These are phyloP conservation scores for Athrips mouffetella DNA, from an alignment of 2,888 invertebrate species.

Conservation along the genomic window DNA sequence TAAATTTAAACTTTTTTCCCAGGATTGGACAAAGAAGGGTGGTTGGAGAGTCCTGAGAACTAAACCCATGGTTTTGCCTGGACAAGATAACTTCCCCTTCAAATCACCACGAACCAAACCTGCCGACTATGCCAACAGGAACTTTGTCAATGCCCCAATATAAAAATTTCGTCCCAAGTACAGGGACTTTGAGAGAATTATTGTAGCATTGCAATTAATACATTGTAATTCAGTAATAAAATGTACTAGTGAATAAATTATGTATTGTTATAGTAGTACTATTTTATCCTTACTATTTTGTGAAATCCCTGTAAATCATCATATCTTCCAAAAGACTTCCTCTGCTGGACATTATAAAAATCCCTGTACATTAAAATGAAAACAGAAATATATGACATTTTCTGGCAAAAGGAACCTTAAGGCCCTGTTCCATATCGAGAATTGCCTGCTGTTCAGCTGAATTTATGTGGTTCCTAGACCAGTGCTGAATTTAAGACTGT, in stretches of 20 bases:
- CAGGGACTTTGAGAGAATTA: not conserved
- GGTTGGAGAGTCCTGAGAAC: conserved; percentile 83
- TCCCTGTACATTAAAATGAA: no score
- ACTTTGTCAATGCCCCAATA: conserved; percentile 82
- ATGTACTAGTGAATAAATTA: conserved; percentile 7
- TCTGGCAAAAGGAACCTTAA: no score
- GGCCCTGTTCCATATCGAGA: no score
- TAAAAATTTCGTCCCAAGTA: no score
- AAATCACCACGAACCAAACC: conserved; percentile 76
- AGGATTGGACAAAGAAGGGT: conserved; percentile 88
- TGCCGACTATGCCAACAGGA: conserved; percentile 83
- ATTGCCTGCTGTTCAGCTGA: no score
- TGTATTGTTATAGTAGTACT: not conserved
- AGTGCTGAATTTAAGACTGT: no score
- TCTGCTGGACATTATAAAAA: no score
- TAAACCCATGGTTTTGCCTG: conserved; percentile 79
- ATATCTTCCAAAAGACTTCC: no score
- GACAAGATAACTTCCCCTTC: conserved; percentile 84
- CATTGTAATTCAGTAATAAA: conserved; percentile 10
- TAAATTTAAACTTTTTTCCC: conserved; percentile 21
- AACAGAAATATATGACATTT: no score
- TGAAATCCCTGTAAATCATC: no score
- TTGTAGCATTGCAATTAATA: not conserved
- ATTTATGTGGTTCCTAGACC: no score
- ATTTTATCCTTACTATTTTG: not conserved